Conservation (phyloP, 2,797 vertebrate genomes). For the Schizopygopsis malacanthus region DNA sequence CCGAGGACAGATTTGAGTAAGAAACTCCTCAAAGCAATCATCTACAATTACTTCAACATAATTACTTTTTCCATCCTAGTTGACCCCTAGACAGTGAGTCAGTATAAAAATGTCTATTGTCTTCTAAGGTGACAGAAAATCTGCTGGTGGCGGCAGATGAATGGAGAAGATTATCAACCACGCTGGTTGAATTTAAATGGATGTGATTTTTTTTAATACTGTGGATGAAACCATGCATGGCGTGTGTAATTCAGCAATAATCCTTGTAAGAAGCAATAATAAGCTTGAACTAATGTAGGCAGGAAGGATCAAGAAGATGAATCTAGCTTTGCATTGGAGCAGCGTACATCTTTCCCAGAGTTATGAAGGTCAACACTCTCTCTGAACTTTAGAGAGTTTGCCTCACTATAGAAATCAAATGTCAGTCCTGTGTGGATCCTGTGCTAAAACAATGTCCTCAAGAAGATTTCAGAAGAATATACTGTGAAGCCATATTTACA, state of each 20-base stretch:
- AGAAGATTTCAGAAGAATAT: slow-evolving; percentile 15
- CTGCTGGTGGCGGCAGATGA: slow-evolving; percentile 11
- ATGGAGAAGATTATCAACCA: background rate
- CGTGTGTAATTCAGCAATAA: slow-evolving; percentile 11
- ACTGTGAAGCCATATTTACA: slow-evolving; percentile 9
- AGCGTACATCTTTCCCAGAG: background rate
- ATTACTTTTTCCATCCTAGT: slow-evolving; percentile 30
- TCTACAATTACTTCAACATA: slow-evolving; percentile 16
- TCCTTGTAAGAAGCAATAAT: slow-evolving; percentile 6
- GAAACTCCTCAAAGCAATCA: slow-evolving; percentile 18
- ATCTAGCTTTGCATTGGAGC: slow-evolving; percentile 2
- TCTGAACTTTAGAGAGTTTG: slow-evolving; percentile 37
- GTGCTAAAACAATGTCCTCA: slow-evolving; percentile 4
- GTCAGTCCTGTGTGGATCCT: slow-evolving; percentile 9
- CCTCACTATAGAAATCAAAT: slow-evolving; percentile 16
- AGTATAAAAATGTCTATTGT: slow-evolving; percentile 6
- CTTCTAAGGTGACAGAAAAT: slow-evolving; percentile 18
- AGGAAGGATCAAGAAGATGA: background rate
- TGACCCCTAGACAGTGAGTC: slow-evolving; percentile 33
- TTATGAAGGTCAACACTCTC: slow-evolving; percentile 22
- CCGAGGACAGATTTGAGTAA: slow-evolving; percentile 2
- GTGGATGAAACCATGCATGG: slow-evolving; percentile 1
- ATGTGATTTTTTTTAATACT: background rate
- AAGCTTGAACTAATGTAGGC: slow-evolving; percentile 12
- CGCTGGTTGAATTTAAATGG: slow-evolving; percentile 17